Evolutionary conservation across 2,888 invertebrate species (phyloP).

Genomic region (Aquatica leii): DNA sequence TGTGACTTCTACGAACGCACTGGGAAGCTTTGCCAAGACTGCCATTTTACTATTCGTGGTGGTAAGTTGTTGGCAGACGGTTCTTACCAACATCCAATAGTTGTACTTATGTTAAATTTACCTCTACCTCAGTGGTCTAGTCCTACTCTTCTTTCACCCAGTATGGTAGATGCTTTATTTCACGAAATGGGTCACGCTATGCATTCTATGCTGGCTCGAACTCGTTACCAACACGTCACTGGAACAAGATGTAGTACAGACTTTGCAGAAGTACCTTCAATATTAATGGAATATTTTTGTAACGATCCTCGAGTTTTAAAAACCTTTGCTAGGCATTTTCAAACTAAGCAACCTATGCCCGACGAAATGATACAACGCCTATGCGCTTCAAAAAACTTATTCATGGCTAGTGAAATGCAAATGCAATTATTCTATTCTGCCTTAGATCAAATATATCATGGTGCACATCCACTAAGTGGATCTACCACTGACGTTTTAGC

Average conservation of each 20-base stretch:
- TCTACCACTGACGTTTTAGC: slow-evolving; percentile 78
- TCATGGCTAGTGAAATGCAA: slow-evolving; percentile 89
- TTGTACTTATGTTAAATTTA: slow-evolving; percentile 91
- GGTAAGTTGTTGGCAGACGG: slow-evolving; percentile 82
- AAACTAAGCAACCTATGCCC: slow-evolving; percentile 85
- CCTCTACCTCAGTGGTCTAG: slow-evolving; percentile 77
- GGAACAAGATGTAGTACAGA: slow-evolving; percentile 95
- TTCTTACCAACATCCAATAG: slow-evolving; percentile 89
- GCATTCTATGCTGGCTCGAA: slow-evolving; percentile 97
- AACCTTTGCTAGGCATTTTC: slow-evolving; percentile 89
- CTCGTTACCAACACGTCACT: slow-evolving; percentile 68
- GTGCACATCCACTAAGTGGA: slow-evolving; percentile 63
- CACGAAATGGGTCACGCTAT: slow-evolving; percentile 99
- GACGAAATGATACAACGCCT: slow-evolving; percentile 80
- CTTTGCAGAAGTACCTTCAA: slow-evolving; percentile 98
- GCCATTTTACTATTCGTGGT: slow-evolving; percentile 98
- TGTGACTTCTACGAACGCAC: slow-evolving; percentile 94
- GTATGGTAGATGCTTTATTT: slow-evolving; percentile 94
- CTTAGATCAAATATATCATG: slow-evolving; percentile 90
- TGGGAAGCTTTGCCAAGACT: slow-evolving; percentile 96
- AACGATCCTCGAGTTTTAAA: slow-evolving; percentile 84
- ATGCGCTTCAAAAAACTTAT: slow-evolving; percentile 86
- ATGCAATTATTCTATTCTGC: slow-evolving; percentile 80
- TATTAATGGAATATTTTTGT: slow-evolving; percentile 98
- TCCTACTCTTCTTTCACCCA: slow-evolving; percentile 82